A percentile compares a stretch with the other conserved stretches of the same genome.
Conservation (phyloP, 2,113 vertebrate genomes). For the Tapirus terrestris region DNA sequence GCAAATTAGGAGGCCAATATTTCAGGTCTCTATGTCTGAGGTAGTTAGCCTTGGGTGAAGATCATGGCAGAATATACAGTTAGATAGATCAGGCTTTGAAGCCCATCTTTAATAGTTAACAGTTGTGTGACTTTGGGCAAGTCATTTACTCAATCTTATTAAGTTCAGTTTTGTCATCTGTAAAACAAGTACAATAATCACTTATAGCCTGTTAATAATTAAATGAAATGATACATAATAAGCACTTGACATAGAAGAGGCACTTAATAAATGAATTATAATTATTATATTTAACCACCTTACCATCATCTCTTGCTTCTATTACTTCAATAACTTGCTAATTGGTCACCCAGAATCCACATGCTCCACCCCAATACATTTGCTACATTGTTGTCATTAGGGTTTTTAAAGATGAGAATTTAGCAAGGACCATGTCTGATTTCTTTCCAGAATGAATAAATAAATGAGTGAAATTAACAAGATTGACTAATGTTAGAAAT, state of each 20-base stretch:
- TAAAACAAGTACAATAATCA: constrained; percentile 29
- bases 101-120: neutral
- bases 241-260: neutral
- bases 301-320: neutral
- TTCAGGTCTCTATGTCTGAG: neutral
- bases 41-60: neutral
- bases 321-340: neutral
- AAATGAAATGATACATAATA: neutral
- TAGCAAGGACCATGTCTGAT: neutral
- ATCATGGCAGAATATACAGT: neutral
- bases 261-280: neutral
- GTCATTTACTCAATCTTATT: neutral
- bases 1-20: neutral
- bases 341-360: neutral
- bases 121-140: neutral
- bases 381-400: neutral
- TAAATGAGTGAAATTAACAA: neutral
- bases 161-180: constrained; percentile 51
- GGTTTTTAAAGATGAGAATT: neutral
- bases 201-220: neutral
- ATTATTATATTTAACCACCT: neutral
- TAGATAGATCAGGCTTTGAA: neutral
- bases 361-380: neutral
- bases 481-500: neutral
- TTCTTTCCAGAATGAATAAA: constrained; percentile 34